These are phyloP conservation scores for Limanda limanda DNA, from an alignment of 2,113 vertebrate species.

Conservation along the genomic window DNA sequence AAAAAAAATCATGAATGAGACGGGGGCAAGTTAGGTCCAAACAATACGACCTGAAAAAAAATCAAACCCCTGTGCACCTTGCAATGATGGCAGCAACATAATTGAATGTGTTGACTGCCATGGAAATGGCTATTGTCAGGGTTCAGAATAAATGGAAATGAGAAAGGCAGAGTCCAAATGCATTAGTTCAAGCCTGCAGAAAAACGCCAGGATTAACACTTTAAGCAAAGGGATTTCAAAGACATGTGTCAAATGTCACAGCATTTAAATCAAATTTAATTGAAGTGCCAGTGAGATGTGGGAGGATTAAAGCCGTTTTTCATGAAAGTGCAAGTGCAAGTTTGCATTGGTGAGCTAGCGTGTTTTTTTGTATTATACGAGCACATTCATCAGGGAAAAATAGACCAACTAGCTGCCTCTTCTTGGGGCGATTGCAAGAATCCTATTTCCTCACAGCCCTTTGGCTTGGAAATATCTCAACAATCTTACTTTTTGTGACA, in stretches of 20 bases:
- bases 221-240: constrained; percentile 35
- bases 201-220: constrained; percentile 18
- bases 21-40: too few relatives aligned
- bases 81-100: not conserved
- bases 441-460: constrained; percentile 39
- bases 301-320: constrained; percentile 30
- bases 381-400: constrained; percentile 32
- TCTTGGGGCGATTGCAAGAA: constrained; percentile 18
- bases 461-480: constrained; percentile 34
- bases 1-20: not conserved
- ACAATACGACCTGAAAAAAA: not conserved
- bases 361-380: constrained; percentile 8
- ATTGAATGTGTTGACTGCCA: constrained; percentile 2
- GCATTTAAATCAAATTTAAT: constrained; percentile 29
- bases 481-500: constrained; percentile 32
- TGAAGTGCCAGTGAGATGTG: constrained; percentile 38
- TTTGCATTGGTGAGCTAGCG: not conserved
- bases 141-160: not conserved
- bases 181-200: not conserved
- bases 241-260: constrained; percentile 29
- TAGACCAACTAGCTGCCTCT: constrained; percentile 12
- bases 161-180: not conserved
- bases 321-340: constrained; percentile 17
- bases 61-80: not conserved
- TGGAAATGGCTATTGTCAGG: not conserved